Evolutionary conservation across 1,140 invertebrate species (phyloP), one percentile per base, ranked within the genome.

Genomic region (Aplysia californica): DNA sequence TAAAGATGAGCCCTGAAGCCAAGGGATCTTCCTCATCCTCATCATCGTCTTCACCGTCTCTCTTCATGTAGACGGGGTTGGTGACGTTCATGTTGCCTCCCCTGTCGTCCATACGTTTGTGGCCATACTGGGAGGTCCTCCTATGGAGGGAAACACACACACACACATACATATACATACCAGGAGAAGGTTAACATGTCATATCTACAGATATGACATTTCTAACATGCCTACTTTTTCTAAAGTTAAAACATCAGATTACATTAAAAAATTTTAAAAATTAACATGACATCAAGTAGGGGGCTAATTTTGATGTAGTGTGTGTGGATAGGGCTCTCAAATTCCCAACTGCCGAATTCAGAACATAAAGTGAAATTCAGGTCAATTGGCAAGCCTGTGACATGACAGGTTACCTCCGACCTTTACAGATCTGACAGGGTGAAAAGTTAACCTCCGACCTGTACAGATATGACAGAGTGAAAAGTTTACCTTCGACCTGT

Each of bases 31-130:
- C 90, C 29, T 90, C 89, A 77, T 93, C 93, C 18, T 78, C 77
- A 41, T 80, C 73, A 50, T 91, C 90, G 81, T 94, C 93, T 38
- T 93, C 93, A 50, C 79, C 82, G 20, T 92, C 91, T 84, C 93
- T 93, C 69, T 92, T 92, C 74, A 94, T 91, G 89, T 95, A 96
- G 91, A 96, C 95, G 18, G 95, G 95, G 90, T 96, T 96, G 84
- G 89, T 93, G 72, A 95, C 94, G 90, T 95, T 95, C 83, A 95
- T 92, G 74, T 91, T 91, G 21, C 75, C 61, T 5, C 79, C 94
- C 5, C 58, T 61, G 84, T 95, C 94, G 72, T 94, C 91, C 84
- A 96, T 93, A 21, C 95, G 91, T 38, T 94, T 93, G 90, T 96
- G 95, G 78, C 93, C 92, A 87, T 96, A 96, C 65, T 86, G 81